Conservation (phyloP, 2,888 invertebrate genomes). For the Troides aeacus region DNA sequence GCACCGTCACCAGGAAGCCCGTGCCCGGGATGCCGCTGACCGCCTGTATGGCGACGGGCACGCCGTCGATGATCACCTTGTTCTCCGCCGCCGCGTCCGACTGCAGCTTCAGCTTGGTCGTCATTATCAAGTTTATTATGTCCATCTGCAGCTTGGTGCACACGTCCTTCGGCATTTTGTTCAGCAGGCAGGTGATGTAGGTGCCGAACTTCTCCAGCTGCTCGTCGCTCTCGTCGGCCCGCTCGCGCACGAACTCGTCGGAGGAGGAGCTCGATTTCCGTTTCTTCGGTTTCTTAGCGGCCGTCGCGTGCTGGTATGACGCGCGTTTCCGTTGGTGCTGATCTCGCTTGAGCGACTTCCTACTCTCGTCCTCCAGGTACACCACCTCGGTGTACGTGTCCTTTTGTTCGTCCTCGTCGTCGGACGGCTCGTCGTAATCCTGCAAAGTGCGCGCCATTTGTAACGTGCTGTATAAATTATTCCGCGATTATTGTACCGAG, state of each 20-base stretch:
- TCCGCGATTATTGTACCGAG: too few species aligned
- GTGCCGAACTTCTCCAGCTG: slow-evolving; percentile 51
- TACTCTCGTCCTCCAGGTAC: slow-evolving; percentile 31
- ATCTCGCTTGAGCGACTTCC: slow-evolving; percentile 4
- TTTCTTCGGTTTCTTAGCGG: slow-evolving; percentile 8
- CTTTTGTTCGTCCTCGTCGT: slow-evolving; percentile 25
- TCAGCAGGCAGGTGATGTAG: slow-evolving; percentile 52
- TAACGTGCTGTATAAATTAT: too few species aligned
- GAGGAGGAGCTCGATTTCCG: slow-evolving; percentile 5
- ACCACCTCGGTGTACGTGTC: slow-evolving; percentile 34
- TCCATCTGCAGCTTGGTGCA: slow-evolving; percentile 55
- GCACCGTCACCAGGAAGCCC: slow-evolving; percentile 18
- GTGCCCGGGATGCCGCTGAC: slow-evolving; percentile 13
- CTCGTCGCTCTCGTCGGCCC: slow-evolving; percentile 32
- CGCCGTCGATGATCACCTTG: slow-evolving; percentile 17
- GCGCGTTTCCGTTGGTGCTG: not conserved
- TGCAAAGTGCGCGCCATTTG: slow-evolving; percentile 2
- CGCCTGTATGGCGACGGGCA: slow-evolving; percentile 23
- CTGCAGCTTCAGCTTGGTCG: slow-evolving; percentile 41
- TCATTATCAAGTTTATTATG: slow-evolving; percentile 56
- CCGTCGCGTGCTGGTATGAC: not conserved
- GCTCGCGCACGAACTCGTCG: slow-evolving; percentile 2
- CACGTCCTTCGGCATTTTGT: slow-evolving; percentile 46
- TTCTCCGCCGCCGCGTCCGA: slow-evolving; percentile 14
- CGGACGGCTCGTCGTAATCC: slow-evolving; percentile 26